phyloP scores from a whole-genome alignment of 2,797 vertebrate species.

The Poeciliopsis paucimaculata region DNA sequence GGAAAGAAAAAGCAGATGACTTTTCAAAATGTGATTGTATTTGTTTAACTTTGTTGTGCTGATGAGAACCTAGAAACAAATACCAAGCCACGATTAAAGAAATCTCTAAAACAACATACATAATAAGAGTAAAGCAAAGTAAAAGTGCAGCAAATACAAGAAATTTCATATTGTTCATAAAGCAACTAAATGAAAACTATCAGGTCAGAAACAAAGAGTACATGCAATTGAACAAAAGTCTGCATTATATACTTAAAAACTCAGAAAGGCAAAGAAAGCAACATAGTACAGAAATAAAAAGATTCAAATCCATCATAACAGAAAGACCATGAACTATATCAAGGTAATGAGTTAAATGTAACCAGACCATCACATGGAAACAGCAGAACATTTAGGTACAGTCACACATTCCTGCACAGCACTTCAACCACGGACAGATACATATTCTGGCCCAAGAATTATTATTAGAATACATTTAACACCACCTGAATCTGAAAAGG shows the following conservation, averaged over 20 bases:
- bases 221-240: neutral
- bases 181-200: neutral
- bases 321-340: neutral
- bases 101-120: neutral
- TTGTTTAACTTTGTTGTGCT: neutral
- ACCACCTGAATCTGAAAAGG: too few species aligned
- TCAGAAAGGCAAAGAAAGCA: neutral
- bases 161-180: neutral
- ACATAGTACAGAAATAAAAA: neutral
- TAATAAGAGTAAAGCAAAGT: neutral
- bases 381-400: too few species aligned
- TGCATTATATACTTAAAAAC: neutral
- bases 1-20: neutral
- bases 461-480: too few species aligned
- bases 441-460: neutral
- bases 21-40: neutral
- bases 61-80: neutral
- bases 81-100: neutral
- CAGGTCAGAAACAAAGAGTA: neutral
- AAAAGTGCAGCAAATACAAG: neutral
- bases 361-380: neutral
- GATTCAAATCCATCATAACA: neutral
- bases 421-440: neutral
- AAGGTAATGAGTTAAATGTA: neutral
- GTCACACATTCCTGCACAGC: neutral